phyloP scores from a whole-genome alignment of 2,888 invertebrate genomes.

The Empis stercorea region DNA sequence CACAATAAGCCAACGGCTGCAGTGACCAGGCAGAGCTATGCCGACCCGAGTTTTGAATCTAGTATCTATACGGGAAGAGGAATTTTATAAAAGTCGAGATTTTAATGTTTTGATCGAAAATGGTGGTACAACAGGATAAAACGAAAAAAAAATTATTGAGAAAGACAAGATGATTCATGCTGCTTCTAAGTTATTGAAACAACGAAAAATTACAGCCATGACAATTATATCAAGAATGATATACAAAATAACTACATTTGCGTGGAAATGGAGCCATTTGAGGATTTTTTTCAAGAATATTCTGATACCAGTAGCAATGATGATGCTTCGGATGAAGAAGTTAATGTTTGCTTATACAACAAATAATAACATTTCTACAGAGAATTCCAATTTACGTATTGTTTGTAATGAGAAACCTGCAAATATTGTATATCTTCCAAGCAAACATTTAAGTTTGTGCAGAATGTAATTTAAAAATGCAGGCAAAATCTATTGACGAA shows the following conservation, averaged over 20 bases:
- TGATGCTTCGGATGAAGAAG: neutral
- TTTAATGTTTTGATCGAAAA: constrained; percentile 6
- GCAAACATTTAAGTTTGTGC: constrained; percentile 3
- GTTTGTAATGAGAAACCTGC: neutral
- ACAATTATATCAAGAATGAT: constrained; percentile 7
- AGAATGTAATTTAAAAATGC: constrained; percentile 3
- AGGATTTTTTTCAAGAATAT: neutral
- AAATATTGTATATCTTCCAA: constrained; percentile 1
- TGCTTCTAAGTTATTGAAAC: neutral
- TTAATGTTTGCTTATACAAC: no score
- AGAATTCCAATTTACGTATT: no score
- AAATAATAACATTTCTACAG: no score
- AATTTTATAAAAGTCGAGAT: constrained; percentile 10
- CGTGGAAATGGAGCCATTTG: constrained; percentile 3
- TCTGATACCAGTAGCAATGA: no score
- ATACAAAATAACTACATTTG: constrained; percentile 4
- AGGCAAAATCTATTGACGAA: neutral
- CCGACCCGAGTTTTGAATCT: no score
- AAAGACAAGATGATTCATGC: constrained; percentile 1
- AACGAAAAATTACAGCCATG: constrained; percentile 4
- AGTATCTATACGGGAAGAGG: constrained; percentile 4
- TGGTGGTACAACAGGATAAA: constrained; percentile 5
- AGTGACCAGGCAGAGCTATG: no score
- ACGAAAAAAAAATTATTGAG: neutral
- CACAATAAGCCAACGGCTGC: no score